Evolutionary conservation across 2,888 invertebrate species (phyloP), one percentile per base, ranked within the genome.

Genomic region (Tortricodes alternella): DNA sequence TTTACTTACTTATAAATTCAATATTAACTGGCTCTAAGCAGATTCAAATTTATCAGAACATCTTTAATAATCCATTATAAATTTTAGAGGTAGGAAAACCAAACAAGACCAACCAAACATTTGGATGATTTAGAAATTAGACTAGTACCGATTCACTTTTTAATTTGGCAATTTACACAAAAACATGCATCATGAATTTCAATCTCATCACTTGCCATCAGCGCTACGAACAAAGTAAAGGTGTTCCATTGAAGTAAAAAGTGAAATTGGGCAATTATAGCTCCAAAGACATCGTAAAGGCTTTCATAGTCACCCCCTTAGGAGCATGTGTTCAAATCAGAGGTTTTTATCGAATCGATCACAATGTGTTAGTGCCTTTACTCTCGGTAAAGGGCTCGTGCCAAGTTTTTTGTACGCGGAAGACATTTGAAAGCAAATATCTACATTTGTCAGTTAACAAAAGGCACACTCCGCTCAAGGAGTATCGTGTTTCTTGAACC

Each of bases 401-500:
- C 86, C 82, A 71, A 74, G 75, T 85, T 88, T 89, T 86, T 83
- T 55, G 51, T 66, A 72, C 64, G 62, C 85, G 87, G 87, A 89
- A 89, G 88, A 88, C 68, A 64, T 74, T 76, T 78, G 79, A 82
- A 81, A 81, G 85, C 81, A 87, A 85, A 89, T 74, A 80, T 83
- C n/a, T n/a, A 29, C 29, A 81, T 78, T 82, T 73, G 73, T 74
- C 79, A 77, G 80, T 76, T 44, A 77, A 85, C 85, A 87, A 87
- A 80, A 79, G 84, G 80, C 66, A 67, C 80, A 44, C 44, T 44
- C 29, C 29, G 80, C 79, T 84, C 83, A 85, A 89, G 88, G 80
- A 79, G 41, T 83, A 85, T 90, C 88, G 73, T 67, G 79, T 90
- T 89, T 85, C 89, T 85, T 83, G n/a, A n/a, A n/a, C n/a, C n/a